Base-by-base conservation (phyloP, 2,888 invertebrate genomes). In the Muschampia plurimacula region DNA sequence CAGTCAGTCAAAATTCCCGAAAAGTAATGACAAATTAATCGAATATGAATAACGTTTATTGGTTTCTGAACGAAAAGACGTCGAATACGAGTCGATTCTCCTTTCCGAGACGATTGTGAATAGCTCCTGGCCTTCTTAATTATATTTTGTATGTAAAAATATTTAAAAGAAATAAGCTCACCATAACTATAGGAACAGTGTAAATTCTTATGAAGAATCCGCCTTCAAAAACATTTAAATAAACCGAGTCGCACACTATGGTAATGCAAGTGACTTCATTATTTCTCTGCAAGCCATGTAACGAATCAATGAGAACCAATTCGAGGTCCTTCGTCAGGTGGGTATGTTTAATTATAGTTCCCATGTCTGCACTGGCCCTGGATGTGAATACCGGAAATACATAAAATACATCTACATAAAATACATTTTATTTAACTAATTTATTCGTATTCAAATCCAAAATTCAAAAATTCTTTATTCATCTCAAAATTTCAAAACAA, bases 161-260 rank as follows among this genome's bases (percentile, higher is more conserved):
- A 49, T n/a, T n/a, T 49, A 4, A 49, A 49, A 49, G 5, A 49
- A 49, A n/a, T n/a, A n/a, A 13, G 3, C 49, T 49, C 49, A 96
- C 96, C 92, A 95, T 93, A 75, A 96, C 91, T 81, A 89, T 91
- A 0, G 96, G 94, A 55, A 95, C 82, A 65, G 84, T 83, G 8
- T 82, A 83, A 32, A 92, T 92, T 79, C 89, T 87, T 74, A 80
- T 86, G 77, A 95, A 96, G 79, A 96, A 84, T 0, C 82, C 80
- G 6, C 91, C 94, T 66, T 92, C 89, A 74, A 96, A 95, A 13
- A 95, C 84, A 67, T 93, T 91, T 62, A 94, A 85, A 77, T 96
- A 95, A 0, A 95, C 86, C 0, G 90, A 78, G 80, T 96, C 96
- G 46, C 92, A 92, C 2, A 96, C 84, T 6, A 96, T 81, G 0